Evolutionary conservation across 2,797 vertebrate species (phyloP).

Genomic region (Tokudaia tokunoshimensis): DNA sequence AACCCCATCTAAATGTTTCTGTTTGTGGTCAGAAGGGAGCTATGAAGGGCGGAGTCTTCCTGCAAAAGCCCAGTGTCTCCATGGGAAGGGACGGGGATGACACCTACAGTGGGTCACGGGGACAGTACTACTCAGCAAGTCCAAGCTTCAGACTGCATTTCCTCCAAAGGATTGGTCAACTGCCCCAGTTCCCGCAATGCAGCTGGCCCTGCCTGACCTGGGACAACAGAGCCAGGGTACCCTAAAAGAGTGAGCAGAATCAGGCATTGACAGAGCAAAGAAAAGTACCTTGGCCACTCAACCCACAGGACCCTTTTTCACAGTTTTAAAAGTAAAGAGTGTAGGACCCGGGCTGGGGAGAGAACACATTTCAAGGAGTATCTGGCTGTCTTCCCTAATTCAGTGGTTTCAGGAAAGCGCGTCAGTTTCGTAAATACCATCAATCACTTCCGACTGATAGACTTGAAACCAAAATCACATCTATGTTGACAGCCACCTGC

Average conservation of each 20-base stretch:
- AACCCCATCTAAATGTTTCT: not conserved
- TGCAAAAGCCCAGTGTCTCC: no score
- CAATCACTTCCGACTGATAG: rapidly evolving
- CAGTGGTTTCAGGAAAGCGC: not conserved
- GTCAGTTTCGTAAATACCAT: rapidly evolving
- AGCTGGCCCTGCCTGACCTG: not conserved
- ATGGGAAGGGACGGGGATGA: rapidly evolving
- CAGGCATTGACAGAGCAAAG: not conserved
- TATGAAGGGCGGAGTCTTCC: not conserved
- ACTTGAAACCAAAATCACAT: no score
- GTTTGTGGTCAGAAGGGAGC: not conserved
- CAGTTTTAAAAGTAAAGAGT: not conserved
- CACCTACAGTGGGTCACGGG: not conserved
- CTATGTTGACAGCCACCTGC: not conserved
- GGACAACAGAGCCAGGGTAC: not conserved
- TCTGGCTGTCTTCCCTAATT: not conserved
- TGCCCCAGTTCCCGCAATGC: rapidly evolving
- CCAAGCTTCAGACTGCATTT: not conserved
- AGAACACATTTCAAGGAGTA: not conserved
- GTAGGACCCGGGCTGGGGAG: not conserved
- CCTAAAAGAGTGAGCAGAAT: not conserved
- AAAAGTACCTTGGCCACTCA: not conserved
- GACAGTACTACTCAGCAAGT: rapidly evolving
- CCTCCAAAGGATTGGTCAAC: not conserved
- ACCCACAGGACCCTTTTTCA: not conserved